A percentile compares a stretch with the other conserved stretches of the same genome.
phyloP scores from a whole-genome alignment of 2,113 vertebrate species.

The Petroica traversi region DNA sequence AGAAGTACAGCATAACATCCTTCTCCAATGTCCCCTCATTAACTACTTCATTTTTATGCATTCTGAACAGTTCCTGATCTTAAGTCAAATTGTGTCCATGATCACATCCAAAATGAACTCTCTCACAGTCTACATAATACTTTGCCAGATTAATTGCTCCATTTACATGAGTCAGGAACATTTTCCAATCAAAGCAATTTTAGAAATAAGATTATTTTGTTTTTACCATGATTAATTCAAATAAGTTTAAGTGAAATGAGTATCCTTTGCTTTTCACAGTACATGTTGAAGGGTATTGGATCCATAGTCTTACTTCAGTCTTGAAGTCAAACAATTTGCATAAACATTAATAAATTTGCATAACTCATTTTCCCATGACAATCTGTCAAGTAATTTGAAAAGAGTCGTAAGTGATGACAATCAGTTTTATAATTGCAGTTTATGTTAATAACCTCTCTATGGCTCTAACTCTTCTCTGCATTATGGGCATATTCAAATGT shows the following conservation, averaged over 20 bases:
- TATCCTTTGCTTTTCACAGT: constrained; percentile 1
- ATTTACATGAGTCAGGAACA: constrained; percentile 20
- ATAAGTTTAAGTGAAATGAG: constrained; percentile 16
- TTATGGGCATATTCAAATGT: neutral
- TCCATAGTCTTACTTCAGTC: neutral
- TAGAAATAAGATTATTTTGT: constrained; percentile 20
- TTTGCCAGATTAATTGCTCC: constrained; percentile 30
- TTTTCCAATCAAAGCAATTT: constrained; percentile 39
- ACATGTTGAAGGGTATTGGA: neutral
- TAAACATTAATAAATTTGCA: constrained; percentile 27
- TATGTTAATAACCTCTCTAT: neutral
- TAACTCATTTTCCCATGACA: constrained; percentile 2
- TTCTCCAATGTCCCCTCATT: constrained; percentile 47
- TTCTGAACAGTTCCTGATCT: constrained; percentile 53
- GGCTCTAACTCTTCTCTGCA: neutral
- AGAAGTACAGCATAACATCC: constrained; percentile 54
- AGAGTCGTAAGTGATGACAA: neutral
- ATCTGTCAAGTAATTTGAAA: constrained; percentile 48
- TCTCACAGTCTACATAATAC: constrained; percentile 18
- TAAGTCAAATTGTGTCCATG: constrained; percentile 52
- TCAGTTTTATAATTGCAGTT: constrained; percentile 29
- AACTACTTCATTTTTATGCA: constrained; percentile 34
- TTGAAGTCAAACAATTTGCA: constrained; percentile 32
- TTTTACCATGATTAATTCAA: constrained; percentile 40
- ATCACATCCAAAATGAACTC: constrained; percentile 51